These are phyloP conservation scores for Apus apus DNA, from an alignment of 2,113 vertebrate species.

Conservation along the genomic window DNA sequence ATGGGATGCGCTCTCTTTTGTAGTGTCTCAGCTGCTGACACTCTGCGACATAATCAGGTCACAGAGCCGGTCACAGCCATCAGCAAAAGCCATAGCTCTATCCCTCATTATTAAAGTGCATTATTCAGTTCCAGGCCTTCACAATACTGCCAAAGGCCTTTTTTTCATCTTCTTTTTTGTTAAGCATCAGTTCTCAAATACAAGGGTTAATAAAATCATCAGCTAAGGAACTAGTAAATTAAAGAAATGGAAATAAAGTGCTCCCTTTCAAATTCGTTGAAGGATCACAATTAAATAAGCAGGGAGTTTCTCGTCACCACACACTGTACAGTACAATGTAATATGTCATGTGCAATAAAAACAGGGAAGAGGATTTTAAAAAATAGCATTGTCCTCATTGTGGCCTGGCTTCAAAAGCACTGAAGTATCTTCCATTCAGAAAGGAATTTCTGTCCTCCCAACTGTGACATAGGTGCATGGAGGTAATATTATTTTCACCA, in stretches of 20 bases:
- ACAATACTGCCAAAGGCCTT: slow-evolving; percentile 73
- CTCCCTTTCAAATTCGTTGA: slow-evolving; percentile 57
- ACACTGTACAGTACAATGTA: slow-evolving; percentile 14
- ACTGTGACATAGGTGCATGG: neutral
- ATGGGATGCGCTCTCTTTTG: slow-evolving; percentile 85
- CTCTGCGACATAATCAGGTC: slow-evolving; percentile 90
- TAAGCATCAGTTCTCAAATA: slow-evolving; percentile 59
- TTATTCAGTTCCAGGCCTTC: slow-evolving; percentile 82
- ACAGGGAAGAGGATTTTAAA: neutral
- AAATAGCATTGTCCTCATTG: neutral
- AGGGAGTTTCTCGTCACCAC: slow-evolving; percentile 16
- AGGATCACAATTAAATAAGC: slow-evolving; percentile 68
- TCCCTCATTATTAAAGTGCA: slow-evolving; percentile 84
- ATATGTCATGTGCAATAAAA: slow-evolving; percentile 18
- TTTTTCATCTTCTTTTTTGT: slow-evolving; percentile 20
- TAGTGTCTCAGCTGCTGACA: slow-evolving; percentile 87
- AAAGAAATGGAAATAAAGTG: slow-evolving; percentile 58
- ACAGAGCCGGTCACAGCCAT: slow-evolving; percentile 85
- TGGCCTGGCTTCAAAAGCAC: neutral
- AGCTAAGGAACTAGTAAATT: slow-evolving; percentile 60
- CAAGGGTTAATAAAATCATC: slow-evolving; percentile 70
- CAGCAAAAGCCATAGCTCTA: slow-evolving; percentile 83
- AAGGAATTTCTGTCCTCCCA: neutral
- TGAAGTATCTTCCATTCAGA: neutral
- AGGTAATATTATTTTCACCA: neutral